Conservation (phyloP, 2,113 vertebrate species). For the Bos taurus region ARS-UCD2.0 NC_037333.1:2024001-2024500, state of each 20-base stretch:
- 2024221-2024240: constrained; percentile 40
- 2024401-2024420: background rate
- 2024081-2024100: background rate
- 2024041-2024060: background rate
- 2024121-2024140: background rate
- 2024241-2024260: background rate
- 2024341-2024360: background rate
- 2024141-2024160: background rate
- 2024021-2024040: background rate
- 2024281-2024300: background rate
- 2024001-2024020: background rate
- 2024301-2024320: background rate
- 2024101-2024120: background rate
- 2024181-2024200: background rate
- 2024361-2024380: background rate
- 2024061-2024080: background rate
- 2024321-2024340: background rate
- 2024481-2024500: background rate
- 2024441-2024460: background rate
- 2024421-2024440: background rate
- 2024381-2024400: background rate
- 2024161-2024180: background rate
- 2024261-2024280: background rate
- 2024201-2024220: background rate
- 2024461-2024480: background rate